A percentile compares a stretch with the other conserved stretches of the same genome.
Evolutionary conservation across 2,888 invertebrate genomes (phyloP).

Genomic region (Meiosimyza platycephala): DNA sequence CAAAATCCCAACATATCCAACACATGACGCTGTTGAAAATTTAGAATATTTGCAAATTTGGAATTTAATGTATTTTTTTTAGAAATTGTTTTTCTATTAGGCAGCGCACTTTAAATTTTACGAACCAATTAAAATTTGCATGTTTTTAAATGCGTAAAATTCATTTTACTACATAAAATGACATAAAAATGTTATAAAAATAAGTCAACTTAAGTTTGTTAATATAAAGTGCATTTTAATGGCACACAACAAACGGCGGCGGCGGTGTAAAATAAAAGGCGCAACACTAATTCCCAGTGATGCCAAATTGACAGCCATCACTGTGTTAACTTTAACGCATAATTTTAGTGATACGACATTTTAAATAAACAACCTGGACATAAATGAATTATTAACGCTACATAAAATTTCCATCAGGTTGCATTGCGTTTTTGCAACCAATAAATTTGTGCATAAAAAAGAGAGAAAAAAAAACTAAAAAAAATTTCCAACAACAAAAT

Average conservation of each 20-base stretch:
- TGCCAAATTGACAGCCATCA: constrained; percentile 18
- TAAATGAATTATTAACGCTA: constrained; percentile 39
- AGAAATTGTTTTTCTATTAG: too few species aligned
- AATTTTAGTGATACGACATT: not conserved
- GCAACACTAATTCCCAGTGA: constrained; percentile 13
- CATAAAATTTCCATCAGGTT: constrained; percentile 30
- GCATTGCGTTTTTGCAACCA: not conserved
- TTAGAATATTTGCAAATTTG: not conserved
- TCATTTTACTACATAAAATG: not conserved
- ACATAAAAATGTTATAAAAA: too few species aligned
- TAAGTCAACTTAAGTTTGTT: too few species aligned
- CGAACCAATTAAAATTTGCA: constrained; percentile 3
- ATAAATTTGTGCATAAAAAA: not conserved
- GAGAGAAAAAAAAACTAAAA: too few species aligned
- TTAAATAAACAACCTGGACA: constrained; percentile 31
- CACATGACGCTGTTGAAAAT: not conserved
- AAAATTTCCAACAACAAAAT: too few species aligned
- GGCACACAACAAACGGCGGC: too few species aligned
- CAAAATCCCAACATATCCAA: not conserved
- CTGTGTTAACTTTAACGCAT: constrained; percentile 22
- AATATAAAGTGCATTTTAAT: too few species aligned
- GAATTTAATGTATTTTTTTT: too few species aligned
- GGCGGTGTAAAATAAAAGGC: not conserved
- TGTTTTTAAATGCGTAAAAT: not conserved
- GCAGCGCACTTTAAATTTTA: not conserved